A percentile compares a stretch with the other conserved stretches of the same genome.
Evolutionary conservation across 1,140 invertebrate species (phyloP).

Genomic region (Sycophila sp.): DNA sequence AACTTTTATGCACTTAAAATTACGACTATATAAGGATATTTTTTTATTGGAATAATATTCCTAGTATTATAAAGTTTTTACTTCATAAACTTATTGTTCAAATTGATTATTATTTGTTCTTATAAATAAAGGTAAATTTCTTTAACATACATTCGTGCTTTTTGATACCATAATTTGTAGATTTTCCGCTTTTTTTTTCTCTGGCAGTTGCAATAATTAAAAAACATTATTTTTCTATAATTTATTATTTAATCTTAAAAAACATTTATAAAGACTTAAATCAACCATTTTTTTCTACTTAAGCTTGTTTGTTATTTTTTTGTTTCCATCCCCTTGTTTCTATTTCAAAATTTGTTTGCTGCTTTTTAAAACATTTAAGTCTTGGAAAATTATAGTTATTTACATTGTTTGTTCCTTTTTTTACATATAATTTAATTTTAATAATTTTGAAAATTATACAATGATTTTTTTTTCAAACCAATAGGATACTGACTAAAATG

Average conservation of each 20-base stretch:
- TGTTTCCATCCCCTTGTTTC: neutral
- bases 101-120: constrained; percentile 6
- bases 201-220: neutral
- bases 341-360: neutral
- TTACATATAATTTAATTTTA: constrained; percentile 19
- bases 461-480: no score
- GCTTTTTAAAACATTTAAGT: neutral
- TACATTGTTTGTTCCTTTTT: constrained; percentile 29
- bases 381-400: constrained; percentile 31
- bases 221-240: neutral
- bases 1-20: neutral
- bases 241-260: neutral
- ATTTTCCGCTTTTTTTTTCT: neutral
- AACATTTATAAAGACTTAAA: neutral
- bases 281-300: neutral
- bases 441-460: constrained; percentile 14
- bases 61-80: constrained; percentile 13
- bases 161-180: neutral
- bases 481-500: neutral
- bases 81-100: constrained; percentile 19
- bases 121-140: constrained; percentile 17
- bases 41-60: constrained; percentile 10
- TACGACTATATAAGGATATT: neutral
- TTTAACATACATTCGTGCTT: constrained; percentile 5
- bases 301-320: neutral